Percentiles rank a stretch among this genome's conserved stretches.
Evolutionary conservation across 2,113 vertebrate species (phyloP).

Genomic region (Zosterops japonicus): DNA sequence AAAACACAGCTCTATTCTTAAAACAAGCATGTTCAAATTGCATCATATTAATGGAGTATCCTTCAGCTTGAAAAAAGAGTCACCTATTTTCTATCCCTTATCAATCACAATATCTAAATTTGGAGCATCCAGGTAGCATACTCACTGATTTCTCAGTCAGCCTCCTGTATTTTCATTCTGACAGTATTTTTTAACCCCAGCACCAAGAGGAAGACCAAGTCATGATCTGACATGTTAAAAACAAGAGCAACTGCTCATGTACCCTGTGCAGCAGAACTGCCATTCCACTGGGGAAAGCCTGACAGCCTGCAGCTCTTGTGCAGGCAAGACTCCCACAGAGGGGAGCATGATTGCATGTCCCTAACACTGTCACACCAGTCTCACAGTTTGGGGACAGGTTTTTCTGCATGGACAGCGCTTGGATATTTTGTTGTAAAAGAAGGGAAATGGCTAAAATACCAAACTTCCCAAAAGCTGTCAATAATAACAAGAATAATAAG

Average conservation of each 20-base stretch:
- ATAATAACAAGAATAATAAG: background rate
- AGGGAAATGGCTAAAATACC: background rate
- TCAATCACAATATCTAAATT: background rate
- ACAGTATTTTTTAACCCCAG: background rate
- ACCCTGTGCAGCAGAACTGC: background rate
- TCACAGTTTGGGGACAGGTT: background rate
- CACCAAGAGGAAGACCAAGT: background rate
- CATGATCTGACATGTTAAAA: background rate
- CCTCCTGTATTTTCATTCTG: background rate
- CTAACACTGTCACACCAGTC: background rate
- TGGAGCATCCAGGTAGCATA: background rate
- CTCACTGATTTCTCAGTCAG: background rate
- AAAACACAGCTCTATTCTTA: slow-evolving; percentile 8
- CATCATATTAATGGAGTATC: background rate
- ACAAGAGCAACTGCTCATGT: background rate
- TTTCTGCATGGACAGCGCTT: background rate
- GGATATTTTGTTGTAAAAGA: background rate
- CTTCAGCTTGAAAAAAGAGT: background rate
- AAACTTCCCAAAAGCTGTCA: background rate
- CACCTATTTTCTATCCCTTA: background rate
- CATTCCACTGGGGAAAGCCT: background rate
- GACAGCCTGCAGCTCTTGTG: background rate
- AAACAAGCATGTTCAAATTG: background rate
- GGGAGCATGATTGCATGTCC: too few species aligned
- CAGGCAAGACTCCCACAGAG: background rate